A percentile compares a stretch with the other conserved stretches of the same genome.
Conservation (phyloP, 2,797 vertebrate species). For the Amniataba percoides region DNA sequence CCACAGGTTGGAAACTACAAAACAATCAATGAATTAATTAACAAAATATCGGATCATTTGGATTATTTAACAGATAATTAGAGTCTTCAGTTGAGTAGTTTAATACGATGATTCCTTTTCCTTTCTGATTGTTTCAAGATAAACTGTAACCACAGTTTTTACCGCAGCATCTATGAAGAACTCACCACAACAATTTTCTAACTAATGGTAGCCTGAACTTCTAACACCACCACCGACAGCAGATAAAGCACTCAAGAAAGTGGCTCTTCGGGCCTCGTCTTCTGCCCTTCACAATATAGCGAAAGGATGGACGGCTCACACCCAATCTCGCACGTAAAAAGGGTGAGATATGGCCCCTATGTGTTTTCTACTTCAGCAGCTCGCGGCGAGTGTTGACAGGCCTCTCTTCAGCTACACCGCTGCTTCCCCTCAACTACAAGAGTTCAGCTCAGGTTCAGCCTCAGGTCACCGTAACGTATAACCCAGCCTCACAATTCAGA, state of each 20-base stretch:
- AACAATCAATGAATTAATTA: neutral
- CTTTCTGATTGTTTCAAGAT: neutral
- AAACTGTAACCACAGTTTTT: neutral
- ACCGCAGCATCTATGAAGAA: neutral
- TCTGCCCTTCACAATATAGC: slow-evolving; percentile 26
- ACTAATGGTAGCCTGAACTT: slow-evolving; percentile 3
- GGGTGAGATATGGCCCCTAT: slow-evolving; percentile 60
- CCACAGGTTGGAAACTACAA: neutral
- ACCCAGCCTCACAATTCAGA: slow-evolving; percentile 37
- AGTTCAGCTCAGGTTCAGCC: slow-evolving; percentile 72
- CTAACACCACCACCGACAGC: slow-evolving; percentile 4
- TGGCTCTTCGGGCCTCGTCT: slow-evolving; percentile 24
- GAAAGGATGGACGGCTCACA: slow-evolving; percentile 38
- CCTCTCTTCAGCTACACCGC: slow-evolving; percentile 52
- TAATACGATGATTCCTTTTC: too few relatives aligned
- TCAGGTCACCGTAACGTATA: slow-evolving; percentile 52
- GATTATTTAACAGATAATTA: neutral
- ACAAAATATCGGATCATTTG: neutral
- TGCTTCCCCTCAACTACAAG: slow-evolving; percentile 41
- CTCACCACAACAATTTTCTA: neutral
- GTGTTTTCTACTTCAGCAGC: slow-evolving; percentile 53
- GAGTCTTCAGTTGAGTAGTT: neutral
- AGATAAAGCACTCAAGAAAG: slow-evolving; percentile 15
- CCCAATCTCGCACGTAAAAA: slow-evolving; percentile 54
- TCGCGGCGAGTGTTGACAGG: slow-evolving; percentile 70